Conservation (phyloP, 2,797 vertebrate genomes). For the Zalophus californianus region DNA sequence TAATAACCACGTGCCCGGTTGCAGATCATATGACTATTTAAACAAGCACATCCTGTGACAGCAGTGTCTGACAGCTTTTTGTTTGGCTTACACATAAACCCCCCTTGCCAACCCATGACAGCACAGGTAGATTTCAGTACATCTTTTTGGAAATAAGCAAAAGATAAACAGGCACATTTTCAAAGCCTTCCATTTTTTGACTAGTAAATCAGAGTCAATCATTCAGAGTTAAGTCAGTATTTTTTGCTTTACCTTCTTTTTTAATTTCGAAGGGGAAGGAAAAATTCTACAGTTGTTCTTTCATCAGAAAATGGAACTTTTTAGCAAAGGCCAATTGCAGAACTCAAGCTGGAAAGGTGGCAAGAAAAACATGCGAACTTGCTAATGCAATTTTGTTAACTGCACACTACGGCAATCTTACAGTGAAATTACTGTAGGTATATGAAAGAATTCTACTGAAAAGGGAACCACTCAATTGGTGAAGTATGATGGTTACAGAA, state of each 20-base stretch:
- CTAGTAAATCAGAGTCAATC: neutral
- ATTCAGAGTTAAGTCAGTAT: neutral
- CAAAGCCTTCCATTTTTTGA: neutral
- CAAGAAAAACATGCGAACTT: slow-evolving; percentile 4
- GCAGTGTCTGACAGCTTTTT: slow-evolving; percentile 34
- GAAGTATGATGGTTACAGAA: neutral
- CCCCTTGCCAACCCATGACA: neutral
- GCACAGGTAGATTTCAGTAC: neutral
- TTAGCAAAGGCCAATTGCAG: neutral
- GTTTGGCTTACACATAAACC: neutral
- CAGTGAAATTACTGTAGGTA: slow-evolving; percentile 15
- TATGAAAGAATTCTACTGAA: slow-evolving; percentile 14
- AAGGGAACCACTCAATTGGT: neutral
- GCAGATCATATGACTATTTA: neutral
- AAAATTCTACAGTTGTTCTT: neutral
- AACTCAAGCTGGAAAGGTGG: slow-evolving; percentile 9
- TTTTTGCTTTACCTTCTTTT: neutral
- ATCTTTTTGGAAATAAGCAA: neutral
- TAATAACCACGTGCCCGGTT: neutral
- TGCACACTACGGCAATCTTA: neutral
- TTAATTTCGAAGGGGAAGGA: neutral
- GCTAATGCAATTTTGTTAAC: neutral
- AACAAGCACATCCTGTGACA: neutral
- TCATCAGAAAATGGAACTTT: neutral
- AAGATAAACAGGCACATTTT: neutral